phyloP scores from a whole-genome alignment of 1,140 invertebrate species.

The Gonioctena quinquepunctata region DNA sequence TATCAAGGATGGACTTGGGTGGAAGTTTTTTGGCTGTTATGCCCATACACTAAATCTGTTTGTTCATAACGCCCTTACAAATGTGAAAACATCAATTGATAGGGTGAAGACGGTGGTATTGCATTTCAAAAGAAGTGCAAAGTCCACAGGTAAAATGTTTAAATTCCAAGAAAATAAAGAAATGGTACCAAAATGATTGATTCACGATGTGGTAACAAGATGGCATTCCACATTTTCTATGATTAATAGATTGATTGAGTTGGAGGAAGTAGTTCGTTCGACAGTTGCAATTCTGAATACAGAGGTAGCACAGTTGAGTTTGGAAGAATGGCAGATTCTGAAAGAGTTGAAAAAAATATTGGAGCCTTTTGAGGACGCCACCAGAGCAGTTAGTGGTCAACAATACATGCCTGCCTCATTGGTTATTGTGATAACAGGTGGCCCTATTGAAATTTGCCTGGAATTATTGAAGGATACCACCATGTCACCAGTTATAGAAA shows the following conservation, averaged over 20 bases:
- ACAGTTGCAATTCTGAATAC: conserved; percentile 19
- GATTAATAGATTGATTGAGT: conserved; percentile 44
- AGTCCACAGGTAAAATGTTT: conserved; percentile 35
- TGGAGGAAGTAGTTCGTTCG: conserved; percentile 28
- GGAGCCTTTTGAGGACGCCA: conserved; percentile 40
- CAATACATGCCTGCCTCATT: conserved; percentile 35
- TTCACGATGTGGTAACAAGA: conserved; percentile 39
- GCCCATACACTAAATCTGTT: conserved; percentile 30
- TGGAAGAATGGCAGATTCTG: conserved; percentile 24
- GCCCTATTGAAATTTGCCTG: conserved; percentile 8
- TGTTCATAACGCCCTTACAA: neutral
- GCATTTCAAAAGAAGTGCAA: conserved; percentile 41
- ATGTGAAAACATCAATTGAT: conserved; percentile 31
- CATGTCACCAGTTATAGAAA: neutral
- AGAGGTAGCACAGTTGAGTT: conserved; percentile 1
- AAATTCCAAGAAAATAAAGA: conserved; percentile 12
- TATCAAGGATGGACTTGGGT: conserved; percentile 25
- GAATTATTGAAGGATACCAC: neutral
- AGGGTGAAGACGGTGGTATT: conserved; percentile 25
- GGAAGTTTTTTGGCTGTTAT: conserved; percentile 40
- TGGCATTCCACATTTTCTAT: conserved; percentile 53
- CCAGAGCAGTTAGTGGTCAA: conserved; percentile 36
- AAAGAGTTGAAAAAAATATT: conserved; percentile 32
- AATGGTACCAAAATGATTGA: conserved; percentile 20
- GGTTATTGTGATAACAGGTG: conserved; percentile 27